Base-by-base conservation (phyloP, 2,888 invertebrate genomes). In the Hemistola chrysoprasaria region DNA sequence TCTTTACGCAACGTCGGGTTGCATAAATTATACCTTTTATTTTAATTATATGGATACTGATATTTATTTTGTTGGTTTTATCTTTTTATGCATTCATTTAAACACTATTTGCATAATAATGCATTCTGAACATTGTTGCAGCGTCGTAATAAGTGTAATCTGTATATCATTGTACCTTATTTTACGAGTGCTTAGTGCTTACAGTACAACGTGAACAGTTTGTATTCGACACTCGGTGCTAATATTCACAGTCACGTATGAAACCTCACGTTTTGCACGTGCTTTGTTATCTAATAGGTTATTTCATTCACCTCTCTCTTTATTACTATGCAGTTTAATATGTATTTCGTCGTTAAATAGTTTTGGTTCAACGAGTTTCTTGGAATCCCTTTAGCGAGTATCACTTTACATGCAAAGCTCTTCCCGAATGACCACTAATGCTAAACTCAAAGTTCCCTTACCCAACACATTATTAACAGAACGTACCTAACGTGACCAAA, bases 1-100 rank as follows among this genome's bases (percentile, higher is more conserved):
- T 65, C 66, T 80, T 82, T 77, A 76, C 78, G 78, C 77, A 77
- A 78, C 71, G 68, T 71, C 76, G 80, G 71, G 63, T 77, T 83
- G 84, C 76, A 81, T 84, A 83, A 75, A 80, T 83, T 84, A 82
- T 76, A 67, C 58, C 66, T 64, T 73, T 79, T 73, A 68, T 76
- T 82, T 77, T 79, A 79, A 79, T 82, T 82, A 76, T 77, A 64
- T 51, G 48, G 49, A 54, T 59, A 57, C 50, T 45, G 38, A 44
- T 51, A 59, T 55, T 55, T 60, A 51, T 51, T 47, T 50, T 44
- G 40, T 42, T 47, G 38, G 31, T 16, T 41, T 47, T n/a, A n/a
- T 41, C 31, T 35, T 44, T 44, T 8, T 47, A 36, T 47, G 40
- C 42, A 47, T 39, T 24, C 11, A 45, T 53, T 48, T 38, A 43